These are phyloP conservation scores for Unio pictorum DNA, from an alignment of 2,888 invertebrate genomes.

Conservation along the genomic window DNA sequence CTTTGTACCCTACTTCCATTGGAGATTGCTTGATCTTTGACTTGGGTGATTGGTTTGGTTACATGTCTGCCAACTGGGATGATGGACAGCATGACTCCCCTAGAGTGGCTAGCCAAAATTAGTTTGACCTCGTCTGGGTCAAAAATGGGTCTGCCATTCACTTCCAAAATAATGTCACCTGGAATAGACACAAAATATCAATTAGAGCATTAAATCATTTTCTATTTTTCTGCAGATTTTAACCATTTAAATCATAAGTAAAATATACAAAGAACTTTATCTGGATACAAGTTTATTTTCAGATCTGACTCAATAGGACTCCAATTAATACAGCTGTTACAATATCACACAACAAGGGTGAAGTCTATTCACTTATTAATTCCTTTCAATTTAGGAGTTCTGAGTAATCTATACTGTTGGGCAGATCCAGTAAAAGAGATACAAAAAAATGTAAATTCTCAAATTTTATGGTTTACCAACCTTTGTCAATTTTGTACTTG, in stretches of 20 bases:
- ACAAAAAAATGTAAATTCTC: no score
- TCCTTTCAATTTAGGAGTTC: no score
- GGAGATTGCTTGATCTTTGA: conserved; percentile 10
- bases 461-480: no score
- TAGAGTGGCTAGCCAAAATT: conserved; percentile 45
- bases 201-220: no score
- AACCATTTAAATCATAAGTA: no score
- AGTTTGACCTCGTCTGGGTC: conserved; percentile 44
- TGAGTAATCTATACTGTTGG: no score
- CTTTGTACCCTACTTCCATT: conserved; percentile 49
- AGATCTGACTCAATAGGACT: neutral
- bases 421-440: no score
- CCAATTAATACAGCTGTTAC: neutral
- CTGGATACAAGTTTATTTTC: neutral
- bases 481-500: no score
- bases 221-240: no score
- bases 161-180: conserved; percentile 66
- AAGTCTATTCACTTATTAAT: no score
- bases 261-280: no score
- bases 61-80: conserved; percentile 54
- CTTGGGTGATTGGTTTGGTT: conserved; percentile 6
- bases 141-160: conserved; percentile 52
- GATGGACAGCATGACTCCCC: conserved; percentile 50
- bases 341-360: no score
- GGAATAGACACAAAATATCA: neutral